Base-by-base conservation (phyloP, 2,888 invertebrate species). In the Diogma glabrata region DNA sequence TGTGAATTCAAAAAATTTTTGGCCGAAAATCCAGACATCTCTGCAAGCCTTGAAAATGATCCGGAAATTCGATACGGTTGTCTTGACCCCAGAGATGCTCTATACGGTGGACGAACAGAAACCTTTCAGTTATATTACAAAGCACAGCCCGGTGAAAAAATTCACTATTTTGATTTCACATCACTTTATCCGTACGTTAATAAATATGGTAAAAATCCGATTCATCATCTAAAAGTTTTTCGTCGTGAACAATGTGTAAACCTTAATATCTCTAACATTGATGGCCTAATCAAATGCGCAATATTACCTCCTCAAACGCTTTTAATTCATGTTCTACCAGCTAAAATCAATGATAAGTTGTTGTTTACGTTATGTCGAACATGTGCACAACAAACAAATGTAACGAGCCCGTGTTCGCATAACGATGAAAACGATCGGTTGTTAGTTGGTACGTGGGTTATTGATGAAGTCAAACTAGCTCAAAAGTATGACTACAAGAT, bases 371-470 rank as follows among this genome's bases (percentile, higher is more conserved):
- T 63, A 10, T 61, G 61, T 54, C 46, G 52, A 6, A 51, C 48
- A 4, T 59, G 59, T 52, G 55, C 50, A 36, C 24, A 47, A 40
- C 12, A 19, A 19, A 4, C 16, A 6, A 40, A 40, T 19, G 12
- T 8, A 3, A 40, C 40, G 19, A 19, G 14, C 1, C 14, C 30
- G 8, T 63, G 63, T 51, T 22, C 24, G 1, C 60, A 60, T 49
- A 36, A 7, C 8, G 46, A 40, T 2, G 54, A 58, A 16, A 53
- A 53, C 52, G 40, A 56, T 55, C 47, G 57, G 59, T 45, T 48
- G 10, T 26, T 55, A 46, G 47, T 47, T 24, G 64, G 64, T 1
- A 63, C 63, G 0, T 65, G 62, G 62, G 58, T 62, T 33, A 59
- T 60, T 8, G 59, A 60, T 19, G 63, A 64, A 52, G 46, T 66